These are phyloP conservation scores for Tinamus major DNA, from an alignment of 2,797 vertebrate species.

Conservation along the genomic window DNA sequence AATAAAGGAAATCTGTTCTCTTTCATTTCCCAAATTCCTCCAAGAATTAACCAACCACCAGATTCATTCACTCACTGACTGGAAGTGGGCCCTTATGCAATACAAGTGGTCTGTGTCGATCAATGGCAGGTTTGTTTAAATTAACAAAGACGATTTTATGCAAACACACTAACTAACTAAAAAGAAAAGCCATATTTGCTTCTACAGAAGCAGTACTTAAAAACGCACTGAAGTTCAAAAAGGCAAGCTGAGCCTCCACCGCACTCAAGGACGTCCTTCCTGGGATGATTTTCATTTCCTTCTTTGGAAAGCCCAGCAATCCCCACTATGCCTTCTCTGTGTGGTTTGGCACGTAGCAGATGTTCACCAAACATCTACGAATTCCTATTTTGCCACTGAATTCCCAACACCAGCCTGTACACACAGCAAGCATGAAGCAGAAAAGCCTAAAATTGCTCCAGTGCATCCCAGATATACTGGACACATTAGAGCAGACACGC, in stretches of 20 bases:
- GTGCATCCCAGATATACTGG: not conserved
- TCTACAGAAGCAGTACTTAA: not conserved
- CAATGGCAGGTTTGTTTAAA: not conserved
- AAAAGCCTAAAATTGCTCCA: not conserved
- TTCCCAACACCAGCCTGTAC: not conserved
- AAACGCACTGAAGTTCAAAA: not conserved
- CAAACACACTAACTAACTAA: not conserved
- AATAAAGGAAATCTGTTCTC: not conserved
- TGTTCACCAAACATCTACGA: not conserved
- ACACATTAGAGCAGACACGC: not conserved
- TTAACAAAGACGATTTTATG: not conserved
- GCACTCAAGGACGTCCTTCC: not conserved
- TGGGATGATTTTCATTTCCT: not conserved
- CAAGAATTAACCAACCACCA: not conserved
- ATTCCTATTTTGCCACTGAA: not conserved
- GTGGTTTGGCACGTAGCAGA: not conserved
- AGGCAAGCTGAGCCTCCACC: not conserved
- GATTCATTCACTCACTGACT: not conserved
- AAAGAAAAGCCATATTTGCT: not conserved
- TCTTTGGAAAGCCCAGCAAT: not conserved
- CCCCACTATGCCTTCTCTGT: not conserved
- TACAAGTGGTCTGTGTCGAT: not conserved
- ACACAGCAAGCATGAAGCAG: fast-evolving
- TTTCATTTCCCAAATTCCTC: constrained; percentile 17
- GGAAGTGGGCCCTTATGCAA: not conserved